Base-by-base conservation (phyloP, 2,797 vertebrate species). In the Falco rusticolus region DNA sequence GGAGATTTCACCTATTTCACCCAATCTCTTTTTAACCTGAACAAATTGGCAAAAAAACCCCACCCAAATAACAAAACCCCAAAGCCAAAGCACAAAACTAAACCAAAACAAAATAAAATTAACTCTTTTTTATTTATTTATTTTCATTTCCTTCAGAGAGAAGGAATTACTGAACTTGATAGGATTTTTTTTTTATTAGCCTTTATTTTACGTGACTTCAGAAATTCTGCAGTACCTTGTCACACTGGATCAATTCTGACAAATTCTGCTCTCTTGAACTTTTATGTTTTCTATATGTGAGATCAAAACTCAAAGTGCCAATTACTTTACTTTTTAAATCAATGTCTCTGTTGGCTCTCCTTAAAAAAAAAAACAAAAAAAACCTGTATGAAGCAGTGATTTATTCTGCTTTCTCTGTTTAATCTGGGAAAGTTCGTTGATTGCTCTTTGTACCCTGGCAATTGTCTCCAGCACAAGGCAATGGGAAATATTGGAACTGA, bases 321-420 rank as follows among this genome's bases (percentile, higher is more conserved):
- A 94, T 96, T 91, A 61, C 83, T 94, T 94, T 76, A 51, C 76
- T 66, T 60, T 93, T 95, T 95, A 96, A 91, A 95, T 90, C 89
- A 64, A 91, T 82, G 54, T 71, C 28, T 94, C 6, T 84, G 57
- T 77, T 85, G 70, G 54, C 53, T 87, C 25, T 72, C 39, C 87
- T 84, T 90, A 17, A 37, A 37, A 37, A 37, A 37, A 37, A 37
- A 48, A 86, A 53, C 53, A 78, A 87, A 89, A 16, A 82, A 47
- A 53, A 2, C 13, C 31, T 66, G 8, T 63, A 47, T 72, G 64
- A 91, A 94, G 79, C 39, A 77, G 20, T 81, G 53, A 83, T 90
- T 93, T 4, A 2, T 89, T 90, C 54, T 48, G 6, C 72, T 96
- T 89, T 82, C 78, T 84, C n/a, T 75, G 48, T 86, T 88, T 90